A percentile compares a stretch with the other conserved stretches of the same genome.
Evolutionary conservation across 2,888 invertebrate species (phyloP).

Genomic region (Rambutsinella grinnellia): DNA sequence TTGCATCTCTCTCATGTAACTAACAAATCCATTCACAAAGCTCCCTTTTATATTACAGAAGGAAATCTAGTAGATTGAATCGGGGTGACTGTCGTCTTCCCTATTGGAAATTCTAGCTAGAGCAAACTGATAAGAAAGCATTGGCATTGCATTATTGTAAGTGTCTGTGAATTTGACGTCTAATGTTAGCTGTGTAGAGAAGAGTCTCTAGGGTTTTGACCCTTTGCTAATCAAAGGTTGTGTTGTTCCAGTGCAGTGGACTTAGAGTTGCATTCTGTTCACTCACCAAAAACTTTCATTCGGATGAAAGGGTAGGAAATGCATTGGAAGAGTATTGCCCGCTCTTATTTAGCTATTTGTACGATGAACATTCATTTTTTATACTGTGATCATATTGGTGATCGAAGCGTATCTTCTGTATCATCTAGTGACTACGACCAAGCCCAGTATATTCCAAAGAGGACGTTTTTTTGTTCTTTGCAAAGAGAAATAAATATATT

Average conservation of each 20-base stretch:
- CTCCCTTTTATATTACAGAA: background rate
- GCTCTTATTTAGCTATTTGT: no score
- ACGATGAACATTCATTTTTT: no score
- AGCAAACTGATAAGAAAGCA: slow-evolving; percentile 21
- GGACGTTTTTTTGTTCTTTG: background rate
- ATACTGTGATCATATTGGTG: no score
- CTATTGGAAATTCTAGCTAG: background rate
- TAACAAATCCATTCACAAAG: background rate
- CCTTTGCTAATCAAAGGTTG: slow-evolving; percentile 52
- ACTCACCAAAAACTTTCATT: slow-evolving; percentile 9
- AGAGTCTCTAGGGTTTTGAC: slow-evolving; percentile 53
- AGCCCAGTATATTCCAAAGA: no score
- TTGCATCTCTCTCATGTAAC: background rate
- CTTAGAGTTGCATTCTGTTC: background rate
- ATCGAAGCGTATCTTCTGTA: no score
- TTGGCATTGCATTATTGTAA: slow-evolving; percentile 19
- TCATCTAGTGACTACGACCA: no score
- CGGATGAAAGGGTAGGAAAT: slow-evolving; percentile 34
- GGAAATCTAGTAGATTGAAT: no score
- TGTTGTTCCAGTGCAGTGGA: background rate
- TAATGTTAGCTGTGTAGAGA: slow-evolving; percentile 12
- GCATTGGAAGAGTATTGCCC: slow-evolving; percentile 30
- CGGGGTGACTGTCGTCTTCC: no score
- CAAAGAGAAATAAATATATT: slow-evolving; percentile 26
- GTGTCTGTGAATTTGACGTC: slow-evolving; percentile 26